These are phyloP conservation scores for Lepidochrysops patricia DNA, from an alignment of 2,888 invertebrate genomes.

Conservation along the genomic window DNA sequence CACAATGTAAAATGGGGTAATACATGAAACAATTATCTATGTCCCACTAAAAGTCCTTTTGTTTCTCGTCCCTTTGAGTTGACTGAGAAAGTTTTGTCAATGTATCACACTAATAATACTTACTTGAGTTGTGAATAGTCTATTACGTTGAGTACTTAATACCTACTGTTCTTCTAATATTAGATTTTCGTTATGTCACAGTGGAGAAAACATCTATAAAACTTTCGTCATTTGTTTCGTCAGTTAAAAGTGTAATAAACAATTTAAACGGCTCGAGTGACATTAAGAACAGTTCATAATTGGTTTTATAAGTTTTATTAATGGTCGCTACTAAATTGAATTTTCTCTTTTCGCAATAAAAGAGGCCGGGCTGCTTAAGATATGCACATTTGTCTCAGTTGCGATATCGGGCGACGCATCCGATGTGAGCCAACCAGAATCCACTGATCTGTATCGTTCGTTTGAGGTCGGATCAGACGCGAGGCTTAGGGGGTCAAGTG, in stretches of 20 bases:
- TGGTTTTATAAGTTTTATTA: slow-evolving; percentile 15
- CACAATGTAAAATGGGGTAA: neutral
- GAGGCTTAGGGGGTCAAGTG: slow-evolving; percentile 36
- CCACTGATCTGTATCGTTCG: slow-evolving; percentile 33
- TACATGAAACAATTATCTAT: neutral
- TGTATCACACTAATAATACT: neutral
- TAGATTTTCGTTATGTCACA: neutral
- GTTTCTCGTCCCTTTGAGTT: neutral
- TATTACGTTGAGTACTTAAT: neutral
- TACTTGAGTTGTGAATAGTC: neutral
- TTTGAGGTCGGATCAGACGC: slow-evolving; percentile 24
- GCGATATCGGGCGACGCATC: slow-evolving; percentile 56
- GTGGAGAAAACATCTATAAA: neutral
- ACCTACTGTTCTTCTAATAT: neutral
- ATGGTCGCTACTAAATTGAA: slow-evolving; percentile 12
- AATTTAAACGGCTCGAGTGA: neutral
- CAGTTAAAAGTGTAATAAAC: neutral
- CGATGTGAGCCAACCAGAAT: slow-evolving; percentile 45
- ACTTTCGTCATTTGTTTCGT: neutral
- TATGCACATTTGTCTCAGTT: slow-evolving; percentile 62
- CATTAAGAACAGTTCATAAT: slow-evolving; percentile 13
- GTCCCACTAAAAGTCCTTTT: neutral
- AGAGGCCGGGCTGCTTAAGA: slow-evolving; percentile 55
- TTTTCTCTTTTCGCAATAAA: slow-evolving; percentile 38
- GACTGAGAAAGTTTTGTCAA: neutral